Evolutionary conservation across 2,113 vertebrate genomes (phyloP).

Genomic region (Cephalophus harveyi): DNA sequence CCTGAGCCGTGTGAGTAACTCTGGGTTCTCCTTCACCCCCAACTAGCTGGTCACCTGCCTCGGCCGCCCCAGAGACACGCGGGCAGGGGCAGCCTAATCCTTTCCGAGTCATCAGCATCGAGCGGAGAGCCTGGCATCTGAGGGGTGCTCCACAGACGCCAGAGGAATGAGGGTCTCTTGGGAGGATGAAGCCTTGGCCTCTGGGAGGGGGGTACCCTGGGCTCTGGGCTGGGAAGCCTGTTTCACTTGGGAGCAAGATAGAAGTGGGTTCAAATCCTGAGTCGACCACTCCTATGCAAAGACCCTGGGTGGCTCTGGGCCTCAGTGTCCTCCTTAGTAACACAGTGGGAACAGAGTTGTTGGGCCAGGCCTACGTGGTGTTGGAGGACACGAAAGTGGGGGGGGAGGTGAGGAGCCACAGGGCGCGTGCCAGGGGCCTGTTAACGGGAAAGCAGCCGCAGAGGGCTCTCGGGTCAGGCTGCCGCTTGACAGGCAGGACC

Average conservation of each 20-base stretch:
- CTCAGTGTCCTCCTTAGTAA: background rate
- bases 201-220: too few species aligned
- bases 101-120: rapidly evolving
- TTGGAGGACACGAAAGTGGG: rapidly evolving
- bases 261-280: background rate
- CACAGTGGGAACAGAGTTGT: rapidly evolving
- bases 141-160: rapidly evolving
- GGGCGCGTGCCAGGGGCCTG: rapidly evolving
- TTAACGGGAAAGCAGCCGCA: rapidly evolving
- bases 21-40: background rate
- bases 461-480: background rate
- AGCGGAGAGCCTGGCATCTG: background rate
- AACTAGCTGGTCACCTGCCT: background rate
- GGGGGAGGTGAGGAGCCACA: background rate
- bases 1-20: rapidly evolving
- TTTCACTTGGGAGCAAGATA: background rate
- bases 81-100: background rate
- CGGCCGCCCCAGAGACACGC: rapidly evolving
- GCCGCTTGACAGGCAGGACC: background rate
- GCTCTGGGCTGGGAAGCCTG: background rate
- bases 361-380: background rate
- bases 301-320: background rate
- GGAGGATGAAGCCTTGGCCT: background rate
- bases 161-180: background rate
- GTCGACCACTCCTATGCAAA: background rate